Conservation (phyloP, 1,140 invertebrate species). For the Formica exsecta region DNA sequence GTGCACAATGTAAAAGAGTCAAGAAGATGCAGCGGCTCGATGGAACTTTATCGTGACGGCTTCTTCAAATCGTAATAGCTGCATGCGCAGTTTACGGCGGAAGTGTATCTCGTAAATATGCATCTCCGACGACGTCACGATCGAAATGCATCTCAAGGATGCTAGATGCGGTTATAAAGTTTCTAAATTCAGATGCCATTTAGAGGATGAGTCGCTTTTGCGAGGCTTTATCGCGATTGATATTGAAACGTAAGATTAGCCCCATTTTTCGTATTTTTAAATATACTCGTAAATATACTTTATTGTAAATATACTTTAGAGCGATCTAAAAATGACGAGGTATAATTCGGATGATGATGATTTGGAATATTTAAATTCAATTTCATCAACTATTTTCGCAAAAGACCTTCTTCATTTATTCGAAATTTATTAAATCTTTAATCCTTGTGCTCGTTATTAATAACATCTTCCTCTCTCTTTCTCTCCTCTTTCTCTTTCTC, state of each 20-base stretch:
- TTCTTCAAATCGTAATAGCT: conserved; percentile 60
- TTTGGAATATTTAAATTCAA: background rate
- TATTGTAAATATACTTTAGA: conserved; percentile 4
- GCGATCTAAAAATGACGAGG: background rate
- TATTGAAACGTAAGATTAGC: conserved; percentile 21
- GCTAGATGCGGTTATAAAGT: conserved; percentile 55
- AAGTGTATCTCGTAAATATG: conserved; percentile 60
- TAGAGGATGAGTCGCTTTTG: background rate
- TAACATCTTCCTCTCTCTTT: background rate
- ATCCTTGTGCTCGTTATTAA: background rate
- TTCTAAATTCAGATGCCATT: conserved; percentile 47
- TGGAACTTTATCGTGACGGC: conserved; percentile 59
- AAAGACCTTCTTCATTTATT: conserved; percentile 11
- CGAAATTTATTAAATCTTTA: conserved; percentile 7
- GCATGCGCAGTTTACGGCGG: conserved; percentile 58
- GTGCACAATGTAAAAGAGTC: conserved; percentile 59
- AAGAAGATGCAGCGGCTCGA: conserved; percentile 42
- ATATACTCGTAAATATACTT: conserved; percentile 11
- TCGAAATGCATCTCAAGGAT: conserved; percentile 50
- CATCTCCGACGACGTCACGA: conserved; percentile 57
- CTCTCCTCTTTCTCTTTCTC: background rate
- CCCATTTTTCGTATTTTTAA: background rate
- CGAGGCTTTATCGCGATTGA: conserved; percentile 33
- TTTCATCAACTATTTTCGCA: background rate
- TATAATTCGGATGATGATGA: background rate